Evolutionary conservation across 2,797 vertebrate genomes (phyloP).

Genomic region (Leucoraja ocellata): DNA sequence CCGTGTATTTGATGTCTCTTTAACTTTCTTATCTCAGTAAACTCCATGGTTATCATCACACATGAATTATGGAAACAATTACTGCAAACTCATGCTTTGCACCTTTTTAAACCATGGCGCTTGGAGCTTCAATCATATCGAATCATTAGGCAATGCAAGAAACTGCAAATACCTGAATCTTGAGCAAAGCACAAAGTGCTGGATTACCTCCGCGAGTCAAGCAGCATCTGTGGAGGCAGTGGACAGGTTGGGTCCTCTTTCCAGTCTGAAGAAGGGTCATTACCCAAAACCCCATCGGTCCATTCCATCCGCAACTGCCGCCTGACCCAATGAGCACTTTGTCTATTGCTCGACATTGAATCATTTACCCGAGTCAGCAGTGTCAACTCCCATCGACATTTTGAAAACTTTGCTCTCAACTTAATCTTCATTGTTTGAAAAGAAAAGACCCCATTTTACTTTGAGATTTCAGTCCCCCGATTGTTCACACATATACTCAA

Average conservation of each 20-base stretch:
- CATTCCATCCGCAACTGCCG: too few relatives aligned
- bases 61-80: background rate
- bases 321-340: too few relatives aligned
- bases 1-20: background rate
- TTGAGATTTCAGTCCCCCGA: background rate
- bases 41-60: background rate
- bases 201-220: too few relatives aligned
- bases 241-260: too few relatives aligned
- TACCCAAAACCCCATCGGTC: too few relatives aligned
- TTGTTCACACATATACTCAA: background rate
- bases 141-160: background rate
- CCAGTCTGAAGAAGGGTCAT: too few relatives aligned
- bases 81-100: background rate
- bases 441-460: background rate
- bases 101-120: background rate
- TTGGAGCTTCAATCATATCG: background rate
- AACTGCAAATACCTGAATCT: too few relatives aligned
- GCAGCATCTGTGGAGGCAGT: too few relatives aligned
- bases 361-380: background rate
- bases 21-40: background rate
- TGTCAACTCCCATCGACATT: background rate
- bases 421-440: background rate
- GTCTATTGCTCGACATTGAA: too few relatives aligned
- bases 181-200: too few relatives aligned
- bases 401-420: background rate